phyloP scores from a whole-genome alignment of 2,888 invertebrate genomes.

The Caenorhabditis afra region DNA sequence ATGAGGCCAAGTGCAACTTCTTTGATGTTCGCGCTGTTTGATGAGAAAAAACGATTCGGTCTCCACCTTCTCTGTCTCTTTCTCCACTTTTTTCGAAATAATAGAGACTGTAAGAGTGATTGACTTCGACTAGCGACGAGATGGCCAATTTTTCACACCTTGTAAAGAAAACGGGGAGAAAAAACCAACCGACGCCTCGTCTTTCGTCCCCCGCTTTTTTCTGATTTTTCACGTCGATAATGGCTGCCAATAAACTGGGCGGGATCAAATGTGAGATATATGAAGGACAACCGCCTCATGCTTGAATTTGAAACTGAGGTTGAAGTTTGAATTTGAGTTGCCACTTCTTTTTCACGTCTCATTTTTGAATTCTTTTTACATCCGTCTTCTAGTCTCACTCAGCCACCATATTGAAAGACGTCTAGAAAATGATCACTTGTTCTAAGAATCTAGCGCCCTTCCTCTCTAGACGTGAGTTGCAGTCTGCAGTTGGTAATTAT shows the following conservation, averaged over 20 bases:
- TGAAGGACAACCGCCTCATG: not conserved
- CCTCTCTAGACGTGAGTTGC: not conserved
- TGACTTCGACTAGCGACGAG: not conserved
- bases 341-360: too few species aligned
- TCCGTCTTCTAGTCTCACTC: too few species aligned
- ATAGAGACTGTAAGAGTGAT: too few species aligned
- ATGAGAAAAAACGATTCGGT: conserved; percentile 21
- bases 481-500: conserved; percentile 12
- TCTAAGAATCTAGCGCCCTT: conserved; percentile 1
- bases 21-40: conserved; percentile 38
- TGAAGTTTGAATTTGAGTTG: too few species aligned
- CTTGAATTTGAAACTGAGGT: not conserved
- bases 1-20: conserved; percentile 37
- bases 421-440: not conserved
- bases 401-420: too few species aligned
- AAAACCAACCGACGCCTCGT: not conserved
- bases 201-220: not conserved
- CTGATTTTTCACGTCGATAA: not conserved
- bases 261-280: conserved; percentile 1
- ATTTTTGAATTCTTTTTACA: too few species aligned
- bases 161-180: not conserved
- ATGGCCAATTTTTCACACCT: not conserved
- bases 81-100: not conserved
- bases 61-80: conserved; percentile 2
- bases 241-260: conserved; percentile 12